A percentile compares a stretch with the other conserved stretches of the same genome.
Conservation (phyloP, 2,888 invertebrate genomes). For the Pollenia labialis region DNA sequence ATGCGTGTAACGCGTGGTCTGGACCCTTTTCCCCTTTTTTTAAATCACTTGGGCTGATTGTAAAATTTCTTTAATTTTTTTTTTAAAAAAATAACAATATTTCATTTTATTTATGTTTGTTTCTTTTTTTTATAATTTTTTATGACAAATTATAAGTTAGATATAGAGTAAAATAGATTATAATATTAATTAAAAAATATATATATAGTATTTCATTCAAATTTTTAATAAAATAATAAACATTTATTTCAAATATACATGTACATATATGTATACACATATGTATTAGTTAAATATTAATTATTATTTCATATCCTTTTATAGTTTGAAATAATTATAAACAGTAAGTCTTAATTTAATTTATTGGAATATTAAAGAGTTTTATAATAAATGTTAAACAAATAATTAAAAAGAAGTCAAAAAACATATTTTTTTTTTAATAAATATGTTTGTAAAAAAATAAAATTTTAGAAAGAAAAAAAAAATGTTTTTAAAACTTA, state of each 20-base stretch:
- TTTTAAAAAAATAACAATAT: constrained; percentile 46
- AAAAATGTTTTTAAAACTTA: constrained; percentile 52
- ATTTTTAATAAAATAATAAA: not conserved
- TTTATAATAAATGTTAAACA: constrained; percentile 37
- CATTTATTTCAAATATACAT: constrained; percentile 11
- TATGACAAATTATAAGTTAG: constrained; percentile 12
- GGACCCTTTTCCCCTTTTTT: too few relatives aligned
- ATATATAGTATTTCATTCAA: constrained; percentile 9
- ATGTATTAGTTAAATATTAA: constrained; percentile 6
- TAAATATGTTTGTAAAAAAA: constrained; percentile 29
- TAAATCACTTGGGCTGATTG: too few relatives aligned
- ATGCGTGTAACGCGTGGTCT: too few relatives aligned
- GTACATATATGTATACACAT: constrained; percentile 11
- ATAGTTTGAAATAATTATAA: constrained; percentile 11
- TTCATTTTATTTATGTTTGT: constrained; percentile 40
- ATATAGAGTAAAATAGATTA: constrained; percentile 16
- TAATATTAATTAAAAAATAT: constrained; percentile 23
- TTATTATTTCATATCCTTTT: constrained; percentile 1
- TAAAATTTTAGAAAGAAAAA: constrained; percentile 1
- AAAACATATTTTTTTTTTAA: constrained; percentile 8
- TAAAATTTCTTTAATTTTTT: not conserved
- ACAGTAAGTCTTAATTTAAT: constrained; percentile 47
- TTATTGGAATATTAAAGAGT: constrained; percentile 21
- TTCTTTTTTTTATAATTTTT: constrained; percentile 24
- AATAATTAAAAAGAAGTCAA: constrained; percentile 4